phyloP scores from a whole-genome alignment of 2,888 invertebrate species.

The Baccha elongata region DNA sequence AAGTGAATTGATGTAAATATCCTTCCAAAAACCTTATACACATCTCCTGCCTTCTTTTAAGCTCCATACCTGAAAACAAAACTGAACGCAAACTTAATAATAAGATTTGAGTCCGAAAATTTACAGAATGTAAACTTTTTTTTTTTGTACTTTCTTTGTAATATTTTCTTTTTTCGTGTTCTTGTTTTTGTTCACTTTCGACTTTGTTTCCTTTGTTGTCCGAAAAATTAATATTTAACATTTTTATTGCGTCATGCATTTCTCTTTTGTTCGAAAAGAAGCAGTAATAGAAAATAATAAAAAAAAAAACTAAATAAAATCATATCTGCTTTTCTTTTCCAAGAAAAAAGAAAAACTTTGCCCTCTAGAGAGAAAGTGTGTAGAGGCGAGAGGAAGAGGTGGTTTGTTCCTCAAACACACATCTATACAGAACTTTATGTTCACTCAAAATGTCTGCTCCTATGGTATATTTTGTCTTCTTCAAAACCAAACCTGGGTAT shows the following conservation, averaged over 20 bases:
- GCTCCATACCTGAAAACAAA: constrained; percentile 4
- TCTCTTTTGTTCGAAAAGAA: constrained; percentile 30
- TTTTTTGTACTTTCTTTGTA: constrained; percentile 15
- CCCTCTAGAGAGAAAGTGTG: constrained; percentile 3
- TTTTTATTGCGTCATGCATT: constrained; percentile 73
- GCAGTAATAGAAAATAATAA: constrained; percentile 25
- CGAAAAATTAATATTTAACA: constrained; percentile 72
- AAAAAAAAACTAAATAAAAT: constrained; percentile 30
- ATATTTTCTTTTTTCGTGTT: constrained; percentile 18
- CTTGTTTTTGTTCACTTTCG: constrained; percentile 41
- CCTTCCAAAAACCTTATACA: constrained; percentile 11
- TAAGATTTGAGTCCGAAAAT: constrained; percentile 68
- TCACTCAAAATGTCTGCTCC: constrained; percentile 58
- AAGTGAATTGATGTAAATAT: constrained; percentile 57
- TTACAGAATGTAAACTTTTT: constrained; percentile 67
- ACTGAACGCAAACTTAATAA: constrained; percentile 64
- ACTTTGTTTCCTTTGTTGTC: constrained; percentile 68
- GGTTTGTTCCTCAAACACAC: background rate
- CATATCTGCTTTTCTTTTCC: constrained; percentile 52
- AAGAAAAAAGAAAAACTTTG: constrained; percentile 48
- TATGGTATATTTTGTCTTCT: constrained; percentile 33
- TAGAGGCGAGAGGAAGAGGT: background rate
- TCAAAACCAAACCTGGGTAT: background rate
- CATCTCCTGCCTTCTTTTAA: background rate
- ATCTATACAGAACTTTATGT: constrained; percentile 41